Conservation (phyloP, 2,888 invertebrate species). For the Lochmaea crataegi region DNA sequence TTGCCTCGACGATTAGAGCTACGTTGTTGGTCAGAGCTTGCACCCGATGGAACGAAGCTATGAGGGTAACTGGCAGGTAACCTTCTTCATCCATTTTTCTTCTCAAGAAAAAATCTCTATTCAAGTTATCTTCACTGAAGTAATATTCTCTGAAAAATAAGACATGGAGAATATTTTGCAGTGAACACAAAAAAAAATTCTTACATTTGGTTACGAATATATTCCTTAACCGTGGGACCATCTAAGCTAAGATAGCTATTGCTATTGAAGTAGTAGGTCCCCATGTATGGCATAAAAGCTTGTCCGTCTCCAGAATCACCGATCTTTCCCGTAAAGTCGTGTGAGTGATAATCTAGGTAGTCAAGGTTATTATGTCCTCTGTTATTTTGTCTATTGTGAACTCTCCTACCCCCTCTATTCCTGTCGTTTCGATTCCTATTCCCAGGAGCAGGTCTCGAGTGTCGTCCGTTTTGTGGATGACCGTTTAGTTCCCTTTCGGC, state of each 20-base stretch:
- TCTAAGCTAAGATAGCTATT: slow-evolving; percentile 62
- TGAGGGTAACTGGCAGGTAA: slow-evolving; percentile 90
- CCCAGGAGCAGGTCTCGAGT: slow-evolving; percentile 61
- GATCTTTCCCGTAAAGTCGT: slow-evolving; percentile 38
- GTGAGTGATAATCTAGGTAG: slow-evolving; percentile 65
- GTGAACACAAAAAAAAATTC: slow-evolving; percentile 59
- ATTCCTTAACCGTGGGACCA: slow-evolving; percentile 78
- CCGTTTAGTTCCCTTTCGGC: slow-evolving; percentile 56
- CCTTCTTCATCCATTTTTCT: slow-evolving; percentile 97
- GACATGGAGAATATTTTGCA: background rate
- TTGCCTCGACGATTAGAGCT: slow-evolving; percentile 84
- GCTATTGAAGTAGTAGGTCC: slow-evolving; percentile 73
- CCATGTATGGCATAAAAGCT: slow-evolving; percentile 68
- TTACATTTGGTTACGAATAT: slow-evolving; percentile 92
- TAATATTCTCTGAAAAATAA: slow-evolving; percentile 90
- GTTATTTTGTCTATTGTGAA: slow-evolving; percentile 63
- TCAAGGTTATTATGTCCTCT: slow-evolving; percentile 66
- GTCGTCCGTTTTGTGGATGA: slow-evolving; percentile 52
- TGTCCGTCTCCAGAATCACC: slow-evolving; percentile 48
- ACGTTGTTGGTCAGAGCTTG: slow-evolving; percentile 88
- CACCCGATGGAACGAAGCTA: slow-evolving; percentile 96
- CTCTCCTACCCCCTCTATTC: slow-evolving; percentile 66
- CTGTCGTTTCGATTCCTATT: slow-evolving; percentile 66
- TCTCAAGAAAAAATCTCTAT: slow-evolving; percentile 94
- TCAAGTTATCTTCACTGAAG: slow-evolving; percentile 96